Base-by-base conservation (phyloP, 1,140 invertebrate genomes). In the Medauroidea extradentata region DNA sequence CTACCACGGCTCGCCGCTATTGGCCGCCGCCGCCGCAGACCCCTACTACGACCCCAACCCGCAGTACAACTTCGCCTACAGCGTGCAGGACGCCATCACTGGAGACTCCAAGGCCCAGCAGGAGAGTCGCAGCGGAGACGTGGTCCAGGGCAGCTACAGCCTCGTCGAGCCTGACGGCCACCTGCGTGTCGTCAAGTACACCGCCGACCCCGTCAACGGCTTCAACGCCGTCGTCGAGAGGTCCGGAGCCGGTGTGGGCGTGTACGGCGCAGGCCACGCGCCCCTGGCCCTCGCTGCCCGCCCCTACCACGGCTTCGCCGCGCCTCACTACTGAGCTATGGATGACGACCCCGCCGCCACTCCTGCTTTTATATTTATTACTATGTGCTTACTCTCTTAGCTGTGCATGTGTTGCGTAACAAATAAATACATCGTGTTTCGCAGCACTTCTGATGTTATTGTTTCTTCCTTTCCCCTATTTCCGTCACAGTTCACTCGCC, bases 111-210 rank as follows among this genome's bases (percentile, higher is more conserved):
- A 59, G 42, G 25, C 55, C n/a, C 23, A 53, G 39, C 24, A 56
- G 44, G 39, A 59, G 49, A 42, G 18, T 11, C 16, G 58, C 18
- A 34, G 3, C 16, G 34, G 46, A n/a, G 25, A 53, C 49, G 24
- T n/a, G 27, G 51, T 44, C 43, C 41, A 44, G 43, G 53, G 55
- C 23, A 27, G 34, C 43, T 49, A 52, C 59, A 83, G 80, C 4
- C 75, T 83, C 49, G 65, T 76, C 25, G 59, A 53, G 21, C 34
- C 34, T 41, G 43, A 49, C 25, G 43, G 59, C 49, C 27, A 16
- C 25, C 19, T 24, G 25, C 49, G 49, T 27, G 38, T 16, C 14
- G 60, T 65, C 16, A 51, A 52, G 16, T 65, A 65, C 50, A 59
- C 62, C 2, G 62, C 64, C 3, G 62, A 60, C 16, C 34, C 38